Conservation (phyloP, 2,113 vertebrate species). For the Hymenochirus boettgeri region DNA sequence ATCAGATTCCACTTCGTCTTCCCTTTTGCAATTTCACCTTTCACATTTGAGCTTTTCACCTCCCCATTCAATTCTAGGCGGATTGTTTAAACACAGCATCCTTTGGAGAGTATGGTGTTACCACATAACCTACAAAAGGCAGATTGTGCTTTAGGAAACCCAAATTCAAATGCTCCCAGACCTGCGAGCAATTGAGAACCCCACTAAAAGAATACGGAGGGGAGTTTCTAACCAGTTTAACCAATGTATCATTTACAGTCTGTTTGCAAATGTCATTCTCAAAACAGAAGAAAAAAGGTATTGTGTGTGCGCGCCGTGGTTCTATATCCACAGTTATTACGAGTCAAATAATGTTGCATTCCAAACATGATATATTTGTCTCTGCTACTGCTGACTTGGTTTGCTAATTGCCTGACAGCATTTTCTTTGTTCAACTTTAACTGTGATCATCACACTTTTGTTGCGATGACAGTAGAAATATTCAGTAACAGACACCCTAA, state of each 20-base stretch:
- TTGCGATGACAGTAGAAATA: conserved; percentile 69
- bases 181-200: not conserved
- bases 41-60: conserved; percentile 38
- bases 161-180: conserved; percentile 9
- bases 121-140: conserved; percentile 33
- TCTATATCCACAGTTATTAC: conserved; percentile 63
- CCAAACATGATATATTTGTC: conserved; percentile 84
- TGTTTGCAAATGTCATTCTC: conserved; percentile 35
- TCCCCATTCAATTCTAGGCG: conserved; percentile 14
- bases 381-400: conserved; percentile 80
- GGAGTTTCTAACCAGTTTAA: conserved; percentile 26
- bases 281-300: conserved; percentile 9
- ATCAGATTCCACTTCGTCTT: conserved; percentile 4
- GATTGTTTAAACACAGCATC: conserved; percentile 16
- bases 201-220: conserved; percentile 24
- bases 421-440: conserved; percentile 83
- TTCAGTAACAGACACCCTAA: conserved; percentile 61
- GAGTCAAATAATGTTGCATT: conserved; percentile 68
- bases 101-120: conserved; percentile 11
- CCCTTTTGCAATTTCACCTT: conserved; percentile 14
- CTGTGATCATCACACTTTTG: conserved; percentile 79
- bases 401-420: conserved; percentile 82
- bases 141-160: conserved; percentile 15
- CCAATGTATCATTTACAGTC: conserved; percentile 5
- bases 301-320: conserved; percentile 42